Evolutionary conservation across 2,797 vertebrate genomes (phyloP).

Genomic region (Parauchenoglanis punctatus): DNA sequence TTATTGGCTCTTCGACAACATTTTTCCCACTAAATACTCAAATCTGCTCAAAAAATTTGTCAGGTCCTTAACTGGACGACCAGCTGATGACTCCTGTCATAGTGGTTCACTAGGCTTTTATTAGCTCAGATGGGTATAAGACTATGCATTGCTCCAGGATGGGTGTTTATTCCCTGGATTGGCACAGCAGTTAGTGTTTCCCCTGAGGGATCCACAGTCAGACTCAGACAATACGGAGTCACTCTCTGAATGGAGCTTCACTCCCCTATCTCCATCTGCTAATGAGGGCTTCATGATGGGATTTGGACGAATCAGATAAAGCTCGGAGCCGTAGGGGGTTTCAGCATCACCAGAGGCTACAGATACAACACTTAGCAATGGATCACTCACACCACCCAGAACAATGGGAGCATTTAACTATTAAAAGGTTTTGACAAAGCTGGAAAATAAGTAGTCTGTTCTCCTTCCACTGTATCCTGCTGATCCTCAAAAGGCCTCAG

Average conservation of each 20-base stretch:
- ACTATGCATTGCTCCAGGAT: neutral
- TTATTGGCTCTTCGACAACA: neutral
- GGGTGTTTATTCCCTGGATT: constrained; percentile 9
- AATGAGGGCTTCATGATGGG: constrained; percentile 36
- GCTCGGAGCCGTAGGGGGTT: constrained; percentile 6
- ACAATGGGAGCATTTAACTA: constrained; percentile 32
- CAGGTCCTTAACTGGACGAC: neutral
- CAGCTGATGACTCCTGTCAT: neutral
- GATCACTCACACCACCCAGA: constrained; percentile 6
- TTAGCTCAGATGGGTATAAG: neutral
- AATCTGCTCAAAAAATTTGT: neutral
- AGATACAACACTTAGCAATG: constrained; percentile 25
- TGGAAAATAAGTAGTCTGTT: constrained; percentile 29
- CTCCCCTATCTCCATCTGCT: constrained; percentile 19
- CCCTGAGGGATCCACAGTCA: constrained; percentile 58
- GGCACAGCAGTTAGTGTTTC: neutral
- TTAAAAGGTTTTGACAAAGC: constrained; percentile 31
- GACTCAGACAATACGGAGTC: constrained; percentile 72
- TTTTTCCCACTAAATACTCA: neutral
- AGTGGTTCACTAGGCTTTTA: neutral
- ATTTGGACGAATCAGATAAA: constrained; percentile 26
- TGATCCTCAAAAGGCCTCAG: constrained; percentile 14
- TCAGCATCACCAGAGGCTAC: constrained; percentile 31
- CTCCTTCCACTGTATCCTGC: constrained; percentile 24
- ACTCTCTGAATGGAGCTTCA: constrained; percentile 20